phyloP scores from a whole-genome alignment of 2,888 invertebrate species.

The Aphidoletes aphidimyza region DNA sequence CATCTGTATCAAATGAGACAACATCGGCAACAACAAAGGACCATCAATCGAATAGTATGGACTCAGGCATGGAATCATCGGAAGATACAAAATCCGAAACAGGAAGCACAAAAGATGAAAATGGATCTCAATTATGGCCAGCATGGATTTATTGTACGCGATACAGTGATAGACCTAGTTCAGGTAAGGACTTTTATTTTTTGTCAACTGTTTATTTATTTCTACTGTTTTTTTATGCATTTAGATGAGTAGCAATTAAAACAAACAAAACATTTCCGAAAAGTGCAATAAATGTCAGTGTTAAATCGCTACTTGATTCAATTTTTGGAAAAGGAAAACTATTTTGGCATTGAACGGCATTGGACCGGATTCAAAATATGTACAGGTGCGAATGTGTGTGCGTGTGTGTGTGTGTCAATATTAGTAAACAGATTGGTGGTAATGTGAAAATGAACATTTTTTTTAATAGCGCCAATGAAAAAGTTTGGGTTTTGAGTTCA shows the following conservation, averaged over 20 bases:
- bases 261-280: not conserved
- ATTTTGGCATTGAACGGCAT: not conserved
- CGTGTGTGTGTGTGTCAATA: too few species aligned
- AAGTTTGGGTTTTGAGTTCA: conserved; percentile 6
- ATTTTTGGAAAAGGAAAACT: not conserved
- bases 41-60: conserved; percentile 65
- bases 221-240: too few species aligned
- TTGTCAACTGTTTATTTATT: not conserved
- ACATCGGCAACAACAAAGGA: conserved; percentile 56
- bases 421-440: too few species aligned
- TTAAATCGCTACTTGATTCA: conserved; percentile 16
- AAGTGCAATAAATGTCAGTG: conserved; percentile 5
- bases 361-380: too few species aligned
- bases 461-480: not conserved
- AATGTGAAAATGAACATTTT: too few species aligned
- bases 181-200: conserved; percentile 73
- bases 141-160: conserved; percentile 99
- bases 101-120: conserved; percentile 64
- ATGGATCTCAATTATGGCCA: conserved; percentile 78
- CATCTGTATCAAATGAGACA: conserved; percentile 61
- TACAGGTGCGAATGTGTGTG: too few species aligned
- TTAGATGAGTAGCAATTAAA: not conserved
- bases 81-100: conserved; percentile 66
- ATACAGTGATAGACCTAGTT: conserved; percentile 90
- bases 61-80: conserved; percentile 67